Percentiles rank a stretch among this genome's conserved stretches.
phyloP scores from a whole-genome alignment of 2,113 vertebrate genomes.

The Melanotaenia duboulayi region DNA sequence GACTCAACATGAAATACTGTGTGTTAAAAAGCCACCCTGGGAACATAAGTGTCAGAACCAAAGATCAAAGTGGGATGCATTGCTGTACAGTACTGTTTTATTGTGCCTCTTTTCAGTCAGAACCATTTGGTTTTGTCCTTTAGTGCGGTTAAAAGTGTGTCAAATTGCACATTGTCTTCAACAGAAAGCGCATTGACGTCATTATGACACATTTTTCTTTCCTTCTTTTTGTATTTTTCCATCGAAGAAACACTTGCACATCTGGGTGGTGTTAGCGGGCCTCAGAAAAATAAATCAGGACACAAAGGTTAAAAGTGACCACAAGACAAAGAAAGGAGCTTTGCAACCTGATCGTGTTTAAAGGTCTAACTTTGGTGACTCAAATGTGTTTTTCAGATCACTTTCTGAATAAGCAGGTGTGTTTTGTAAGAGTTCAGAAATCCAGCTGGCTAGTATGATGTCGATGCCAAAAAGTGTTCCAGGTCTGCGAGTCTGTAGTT shows the following conservation, averaged over 20 bases:
- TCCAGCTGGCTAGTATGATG: constrained; percentile 1
- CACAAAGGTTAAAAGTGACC: constrained; percentile 42
- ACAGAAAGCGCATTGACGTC: constrained; percentile 40
- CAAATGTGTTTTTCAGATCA: constrained; percentile 34
- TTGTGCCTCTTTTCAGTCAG: constrained; percentile 31
- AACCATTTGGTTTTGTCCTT: constrained; percentile 10
- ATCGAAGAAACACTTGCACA: constrained; percentile 61
- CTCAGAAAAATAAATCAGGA: constrained; percentile 68
- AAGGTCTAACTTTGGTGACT: constrained; percentile 46
- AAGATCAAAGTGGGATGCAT: not conserved
- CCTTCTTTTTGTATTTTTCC: constrained; percentile 45
- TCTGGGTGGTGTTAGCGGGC: constrained; percentile 68
- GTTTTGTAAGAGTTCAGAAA: constrained; percentile 17
- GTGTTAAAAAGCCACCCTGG: constrained; percentile 56
- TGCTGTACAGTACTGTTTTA: not conserved
- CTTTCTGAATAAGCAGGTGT: constrained; percentile 22
- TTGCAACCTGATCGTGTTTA: constrained; percentile 54
- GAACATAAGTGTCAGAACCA: constrained; percentile 37
- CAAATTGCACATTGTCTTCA: constrained; percentile 39
- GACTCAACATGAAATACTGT: constrained; percentile 58
- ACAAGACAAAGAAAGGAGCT: constrained; percentile 35
- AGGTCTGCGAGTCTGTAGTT: not conserved
- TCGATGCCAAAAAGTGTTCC: not conserved
- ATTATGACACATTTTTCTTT: constrained; percentile 29
- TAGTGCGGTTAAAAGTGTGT: constrained; percentile 38